phyloP scores from a whole-genome alignment of 2,113 vertebrate species.

The Sprattus sprattus region DNA sequence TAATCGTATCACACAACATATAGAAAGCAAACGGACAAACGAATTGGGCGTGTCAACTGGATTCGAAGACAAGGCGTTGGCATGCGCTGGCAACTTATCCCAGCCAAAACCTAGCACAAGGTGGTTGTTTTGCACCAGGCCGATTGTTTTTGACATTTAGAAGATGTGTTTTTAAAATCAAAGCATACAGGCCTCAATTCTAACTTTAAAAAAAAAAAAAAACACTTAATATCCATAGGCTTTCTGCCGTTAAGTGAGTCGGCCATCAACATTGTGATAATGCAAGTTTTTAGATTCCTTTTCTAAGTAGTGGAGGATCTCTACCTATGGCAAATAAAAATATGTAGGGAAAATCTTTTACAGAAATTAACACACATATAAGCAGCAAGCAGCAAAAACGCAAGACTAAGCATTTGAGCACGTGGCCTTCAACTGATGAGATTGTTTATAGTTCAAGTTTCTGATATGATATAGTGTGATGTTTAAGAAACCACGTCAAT shows the following conservation, averaged over 20 bases:
- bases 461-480: not conserved
- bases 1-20: not conserved
- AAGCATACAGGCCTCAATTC: not conserved
- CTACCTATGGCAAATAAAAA: not conserved
- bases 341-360: not conserved
- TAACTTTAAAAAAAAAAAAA: not conserved
- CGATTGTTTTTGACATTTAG: not conserved
- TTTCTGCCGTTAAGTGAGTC: not conserved
- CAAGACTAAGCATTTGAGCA: not conserved
- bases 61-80: slow-evolving; percentile 48
- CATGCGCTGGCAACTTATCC: slow-evolving; percentile 53
- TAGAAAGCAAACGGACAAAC: slow-evolving; percentile 41
- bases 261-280: not conserved
- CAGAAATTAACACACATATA: not conserved
- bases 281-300: not conserved
- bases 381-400: not conserved
- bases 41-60: slow-evolving; percentile 73
- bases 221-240: not conserved
- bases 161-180: not conserved
- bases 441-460: not conserved
- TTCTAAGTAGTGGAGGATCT: not conserved
- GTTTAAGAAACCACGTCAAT: not conserved
- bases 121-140: not conserved
- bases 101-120: slow-evolving; percentile 21
- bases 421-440: not conserved